phyloP scores from a whole-genome alignment of 2,113 vertebrate genomes.

The Micromys minutus region DNA sequence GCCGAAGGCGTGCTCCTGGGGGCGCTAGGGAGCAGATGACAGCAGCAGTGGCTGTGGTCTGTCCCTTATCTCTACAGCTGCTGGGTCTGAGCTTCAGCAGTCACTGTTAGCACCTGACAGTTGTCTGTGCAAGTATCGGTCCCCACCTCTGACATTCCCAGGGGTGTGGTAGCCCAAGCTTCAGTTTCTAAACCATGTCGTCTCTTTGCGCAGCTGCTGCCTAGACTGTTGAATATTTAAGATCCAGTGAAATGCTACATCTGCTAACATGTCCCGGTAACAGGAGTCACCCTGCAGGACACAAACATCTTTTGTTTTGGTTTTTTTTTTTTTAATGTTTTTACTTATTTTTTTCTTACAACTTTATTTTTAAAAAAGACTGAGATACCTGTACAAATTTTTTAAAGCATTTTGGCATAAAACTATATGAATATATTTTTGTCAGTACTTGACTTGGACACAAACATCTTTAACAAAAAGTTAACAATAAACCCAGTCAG shows the following conservation, averaged over 20 bases:
- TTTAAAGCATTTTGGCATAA: too few species aligned
- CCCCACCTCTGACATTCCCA: not conserved
- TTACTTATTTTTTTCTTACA: too few species aligned
- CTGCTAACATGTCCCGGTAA: not conserved
- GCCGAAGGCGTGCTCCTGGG: not conserved
- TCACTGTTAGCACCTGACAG: not conserved
- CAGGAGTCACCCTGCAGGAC: not conserved
- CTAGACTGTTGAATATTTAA: not conserved
- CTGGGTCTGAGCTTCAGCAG: accelerated
- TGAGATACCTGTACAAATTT: too few species aligned
- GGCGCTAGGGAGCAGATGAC: not conserved
- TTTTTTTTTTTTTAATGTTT: too few species aligned
- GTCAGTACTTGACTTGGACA: too few species aligned
- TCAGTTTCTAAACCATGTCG: not conserved
- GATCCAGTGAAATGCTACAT: not conserved
- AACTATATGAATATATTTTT: too few species aligned
- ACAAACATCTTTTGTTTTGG: too few species aligned
- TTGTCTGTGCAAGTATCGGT: not conserved
- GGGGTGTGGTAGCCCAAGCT: not conserved
- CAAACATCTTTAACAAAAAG: not conserved
- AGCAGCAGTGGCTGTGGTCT: not conserved
- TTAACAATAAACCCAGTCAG: not conserved
- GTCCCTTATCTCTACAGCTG: not conserved
- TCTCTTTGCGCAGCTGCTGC: not conserved
- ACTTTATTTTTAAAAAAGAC: too few species aligned